phyloP scores from a whole-genome alignment of 2,113 vertebrate genomes.

The Microtus oregoni region DNA sequence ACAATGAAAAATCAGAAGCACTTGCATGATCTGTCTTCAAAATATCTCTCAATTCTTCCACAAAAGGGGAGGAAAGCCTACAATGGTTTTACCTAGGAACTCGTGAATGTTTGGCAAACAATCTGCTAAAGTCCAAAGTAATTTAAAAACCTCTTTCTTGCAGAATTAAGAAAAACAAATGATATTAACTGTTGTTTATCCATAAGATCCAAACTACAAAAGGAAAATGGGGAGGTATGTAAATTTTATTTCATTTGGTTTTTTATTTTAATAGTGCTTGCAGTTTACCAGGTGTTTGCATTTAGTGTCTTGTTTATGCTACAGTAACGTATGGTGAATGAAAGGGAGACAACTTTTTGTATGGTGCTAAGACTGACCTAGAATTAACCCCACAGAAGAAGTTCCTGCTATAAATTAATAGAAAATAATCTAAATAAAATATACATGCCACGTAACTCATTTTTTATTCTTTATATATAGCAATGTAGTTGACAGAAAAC shows the following conservation, averaged over 20 bases:
- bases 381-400: not conserved
- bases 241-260: not conserved
- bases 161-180: slow-evolving; percentile 92
- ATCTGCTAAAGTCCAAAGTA: slow-evolving; percentile 10
- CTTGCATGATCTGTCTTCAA: not conserved
- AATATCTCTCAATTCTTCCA: slow-evolving; percentile 20
- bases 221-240: slow-evolving; percentile 92
- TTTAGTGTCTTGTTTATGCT: not conserved
- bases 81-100: not conserved
- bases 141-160: slow-evolving; percentile 70
- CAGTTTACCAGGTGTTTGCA: not conserved
- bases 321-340: not conserved
- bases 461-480: not conserved
- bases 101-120: not conserved
- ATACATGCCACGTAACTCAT: not conserved
- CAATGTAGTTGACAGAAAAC: not conserved
- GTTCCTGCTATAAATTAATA: not conserved
- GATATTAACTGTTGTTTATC: slow-evolving; percentile 93
- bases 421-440: slow-evolving; percentile 39
- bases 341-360: not conserved
- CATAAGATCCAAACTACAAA: slow-evolving; percentile 93
- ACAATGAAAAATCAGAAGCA: not conserved
- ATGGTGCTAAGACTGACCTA: not conserved
- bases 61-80: not conserved
- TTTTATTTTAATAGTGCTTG: not conserved